Conservation (phyloP, 2,797 vertebrate species). For the Mormyrops boulengeri region DNA sequence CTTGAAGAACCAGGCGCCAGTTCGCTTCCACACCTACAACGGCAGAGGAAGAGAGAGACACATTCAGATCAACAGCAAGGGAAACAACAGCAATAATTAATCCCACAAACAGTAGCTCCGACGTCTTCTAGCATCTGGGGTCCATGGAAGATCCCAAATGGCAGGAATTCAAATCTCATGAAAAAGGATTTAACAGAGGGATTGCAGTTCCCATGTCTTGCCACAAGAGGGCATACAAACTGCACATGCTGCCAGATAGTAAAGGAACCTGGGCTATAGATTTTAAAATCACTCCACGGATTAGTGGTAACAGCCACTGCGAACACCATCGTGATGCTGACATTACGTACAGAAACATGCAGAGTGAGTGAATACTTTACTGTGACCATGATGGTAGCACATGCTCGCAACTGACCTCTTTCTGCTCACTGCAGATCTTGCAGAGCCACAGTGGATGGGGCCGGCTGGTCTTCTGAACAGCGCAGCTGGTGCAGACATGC, state of each 20-base stretch:
- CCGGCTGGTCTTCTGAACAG: conserved; percentile 68
- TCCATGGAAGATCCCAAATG: neutral
- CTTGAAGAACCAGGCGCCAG: conserved; percentile 94
- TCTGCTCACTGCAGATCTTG: conserved; percentile 86
- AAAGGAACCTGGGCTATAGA: neutral
- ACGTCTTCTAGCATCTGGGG: neutral
- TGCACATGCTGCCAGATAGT: neutral
- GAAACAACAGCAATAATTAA: neutral
- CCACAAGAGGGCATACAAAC: conserved; percentile 7
- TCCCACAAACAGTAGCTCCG: neutral
- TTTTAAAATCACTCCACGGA: neutral
- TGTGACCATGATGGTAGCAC: neutral
- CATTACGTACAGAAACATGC: neutral
- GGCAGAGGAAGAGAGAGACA: neutral
- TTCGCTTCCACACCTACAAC: conserved; percentile 82
- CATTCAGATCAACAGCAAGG: neutral
- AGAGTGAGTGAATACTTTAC: neutral
- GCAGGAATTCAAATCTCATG: neutral
- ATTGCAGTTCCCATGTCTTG: neutral
- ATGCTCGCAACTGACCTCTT: conserved; percentile 71
- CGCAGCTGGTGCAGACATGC: conserved; percentile 87
- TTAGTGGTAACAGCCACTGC: neutral
- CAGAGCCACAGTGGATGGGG: conserved; percentile 77
- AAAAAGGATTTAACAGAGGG: no score
- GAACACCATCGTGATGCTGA: neutral